Percentiles rank a stretch among this genome's conserved stretches.
Conservation (phyloP, 2,797 vertebrate genomes). For the Poliocrania exsul region DNA sequence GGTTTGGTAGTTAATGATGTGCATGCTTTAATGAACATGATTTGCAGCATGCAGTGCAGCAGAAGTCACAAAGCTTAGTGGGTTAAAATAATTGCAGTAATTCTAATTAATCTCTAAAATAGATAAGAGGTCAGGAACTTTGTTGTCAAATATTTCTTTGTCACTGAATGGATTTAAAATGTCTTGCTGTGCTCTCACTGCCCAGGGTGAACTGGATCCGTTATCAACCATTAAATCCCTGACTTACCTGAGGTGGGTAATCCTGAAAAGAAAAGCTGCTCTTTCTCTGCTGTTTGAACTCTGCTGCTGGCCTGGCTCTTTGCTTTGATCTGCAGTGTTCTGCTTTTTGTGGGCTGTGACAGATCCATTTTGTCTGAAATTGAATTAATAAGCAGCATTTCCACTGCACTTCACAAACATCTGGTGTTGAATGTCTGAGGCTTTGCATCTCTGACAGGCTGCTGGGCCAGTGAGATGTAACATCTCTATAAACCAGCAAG, state of each 20-base stretch:
- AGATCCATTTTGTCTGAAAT: neutral
- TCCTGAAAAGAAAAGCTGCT: neutral
- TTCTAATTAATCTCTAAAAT: neutral
- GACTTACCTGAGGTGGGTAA: constrained; percentile 88
- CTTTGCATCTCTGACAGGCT: neutral
- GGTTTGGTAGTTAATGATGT: neutral
- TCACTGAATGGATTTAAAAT: neutral
- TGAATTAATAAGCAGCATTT: accelerated
- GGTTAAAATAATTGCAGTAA: neutral
- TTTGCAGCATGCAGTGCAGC: neutral
- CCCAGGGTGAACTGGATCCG: constrained; percentile 92
- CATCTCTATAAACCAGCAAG: neutral
- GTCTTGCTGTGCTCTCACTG: constrained; percentile 10
- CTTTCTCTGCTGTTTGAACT: neutral
- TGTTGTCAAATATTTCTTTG: neutral
- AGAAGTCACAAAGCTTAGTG: neutral
- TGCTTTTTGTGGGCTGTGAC: neutral
- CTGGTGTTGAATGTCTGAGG: neutral
- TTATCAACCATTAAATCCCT: constrained; percentile 89
- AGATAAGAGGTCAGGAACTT: neutral
- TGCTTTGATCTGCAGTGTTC: neutral
- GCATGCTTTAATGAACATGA: accelerated
- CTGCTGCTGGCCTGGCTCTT: neutral
- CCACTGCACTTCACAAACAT: accelerated
- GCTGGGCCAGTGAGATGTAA: neutral